Evolutionary conservation across 2,113 vertebrate species (phyloP).

Genomic region (Scartelaos histophorus): DNA sequence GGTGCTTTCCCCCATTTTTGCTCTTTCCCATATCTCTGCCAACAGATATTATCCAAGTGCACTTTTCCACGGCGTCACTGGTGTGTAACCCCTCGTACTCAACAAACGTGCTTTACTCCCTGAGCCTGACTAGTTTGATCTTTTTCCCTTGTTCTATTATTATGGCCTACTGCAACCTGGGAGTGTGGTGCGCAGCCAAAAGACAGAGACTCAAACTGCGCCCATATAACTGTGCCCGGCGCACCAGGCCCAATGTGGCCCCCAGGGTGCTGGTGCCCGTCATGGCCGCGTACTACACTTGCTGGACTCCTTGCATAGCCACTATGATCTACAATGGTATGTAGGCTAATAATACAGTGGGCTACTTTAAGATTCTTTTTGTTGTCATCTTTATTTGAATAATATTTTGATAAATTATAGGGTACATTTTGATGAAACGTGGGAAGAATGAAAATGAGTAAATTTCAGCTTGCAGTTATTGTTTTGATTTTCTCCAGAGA

Average conservation of each 20-base stretch:
- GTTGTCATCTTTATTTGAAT: too few relatives aligned
- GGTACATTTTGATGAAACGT: too few relatives aligned
- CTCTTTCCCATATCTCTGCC: slow-evolving; percentile 79
- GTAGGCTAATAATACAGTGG: slow-evolving; percentile 15
- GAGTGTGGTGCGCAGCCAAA: slow-evolving; percentile 81
- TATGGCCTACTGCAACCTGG: slow-evolving; percentile 81
- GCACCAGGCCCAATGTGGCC: slow-evolving; percentile 72
- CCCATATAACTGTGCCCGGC: slow-evolving; percentile 41
- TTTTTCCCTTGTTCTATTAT: slow-evolving; percentile 83
- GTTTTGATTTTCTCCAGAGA: too few relatives aligned
- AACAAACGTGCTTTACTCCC: slow-evolving; percentile 77
- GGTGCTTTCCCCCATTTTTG: slow-evolving; percentile 79
- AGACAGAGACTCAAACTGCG: slow-evolving; percentile 73
- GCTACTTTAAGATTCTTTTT: too few relatives aligned
- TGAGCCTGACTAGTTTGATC: slow-evolving; percentile 75
- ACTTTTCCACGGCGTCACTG: slow-evolving; percentile 82
- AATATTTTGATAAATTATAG: too few relatives aligned
- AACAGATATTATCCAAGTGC: slow-evolving; percentile 75
- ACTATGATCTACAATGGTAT: slow-evolving; percentile 83
- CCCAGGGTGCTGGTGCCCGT: slow-evolving; percentile 81
- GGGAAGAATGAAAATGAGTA: too few relatives aligned
- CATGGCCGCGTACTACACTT: slow-evolving; percentile 82
- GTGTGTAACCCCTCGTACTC: slow-evolving; percentile 84
- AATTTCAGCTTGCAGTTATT: too few relatives aligned
- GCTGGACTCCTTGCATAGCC: slow-evolving; percentile 83